A percentile compares a stretch with the other conserved stretches of the same genome.
phyloP scores from a whole-genome alignment of 2,797 vertebrate genomes.

The Xyrichtys novacula region DNA sequence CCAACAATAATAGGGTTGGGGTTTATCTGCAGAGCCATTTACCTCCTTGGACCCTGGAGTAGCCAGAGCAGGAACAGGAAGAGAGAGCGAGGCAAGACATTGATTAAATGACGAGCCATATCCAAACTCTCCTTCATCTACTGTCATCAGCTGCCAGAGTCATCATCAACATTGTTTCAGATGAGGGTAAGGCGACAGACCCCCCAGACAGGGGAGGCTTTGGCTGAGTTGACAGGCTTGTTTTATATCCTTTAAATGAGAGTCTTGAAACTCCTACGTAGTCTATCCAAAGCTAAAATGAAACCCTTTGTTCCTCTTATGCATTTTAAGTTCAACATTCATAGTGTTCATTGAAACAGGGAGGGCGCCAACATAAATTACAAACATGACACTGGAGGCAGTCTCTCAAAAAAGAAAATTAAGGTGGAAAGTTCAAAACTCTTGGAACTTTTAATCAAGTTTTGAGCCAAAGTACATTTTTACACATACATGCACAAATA shows the following conservation, averaged over 20 bases:
- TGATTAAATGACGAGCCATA: constrained; percentile 81
- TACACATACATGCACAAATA: constrained; percentile 45
- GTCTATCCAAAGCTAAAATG: constrained; percentile 45
- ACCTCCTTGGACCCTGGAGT: constrained; percentile 91
- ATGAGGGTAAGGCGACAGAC: constrained; percentile 33
- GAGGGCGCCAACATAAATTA: constrained; percentile 67
- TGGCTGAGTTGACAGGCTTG: constrained; percentile 40
- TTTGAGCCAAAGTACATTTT: constrained; percentile 52
- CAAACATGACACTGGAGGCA: constrained; percentile 57
- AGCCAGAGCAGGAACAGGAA: constrained; percentile 88
- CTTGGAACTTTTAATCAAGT: constrained; percentile 53
- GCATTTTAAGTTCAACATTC: constrained; percentile 62
- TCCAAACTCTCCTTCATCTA: constrained; percentile 60
- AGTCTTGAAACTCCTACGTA: background rate
- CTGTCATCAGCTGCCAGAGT: constrained; percentile 44
- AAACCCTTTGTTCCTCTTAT: constrained; percentile 56
- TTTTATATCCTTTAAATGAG: constrained; percentile 61
- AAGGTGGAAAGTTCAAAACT: constrained; percentile 19
- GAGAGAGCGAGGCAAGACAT: constrained; percentile 87
- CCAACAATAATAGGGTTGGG: constrained; percentile 96
- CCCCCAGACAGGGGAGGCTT: constrained; percentile 1
- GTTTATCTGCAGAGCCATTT: constrained; percentile 95
- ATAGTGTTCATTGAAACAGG: constrained; percentile 52
- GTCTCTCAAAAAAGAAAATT: constrained; percentile 50
- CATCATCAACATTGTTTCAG: constrained; percentile 55